phyloP scores from a whole-genome alignment of 2,888 invertebrate species.

The Epirrhoe alternata region DNA sequence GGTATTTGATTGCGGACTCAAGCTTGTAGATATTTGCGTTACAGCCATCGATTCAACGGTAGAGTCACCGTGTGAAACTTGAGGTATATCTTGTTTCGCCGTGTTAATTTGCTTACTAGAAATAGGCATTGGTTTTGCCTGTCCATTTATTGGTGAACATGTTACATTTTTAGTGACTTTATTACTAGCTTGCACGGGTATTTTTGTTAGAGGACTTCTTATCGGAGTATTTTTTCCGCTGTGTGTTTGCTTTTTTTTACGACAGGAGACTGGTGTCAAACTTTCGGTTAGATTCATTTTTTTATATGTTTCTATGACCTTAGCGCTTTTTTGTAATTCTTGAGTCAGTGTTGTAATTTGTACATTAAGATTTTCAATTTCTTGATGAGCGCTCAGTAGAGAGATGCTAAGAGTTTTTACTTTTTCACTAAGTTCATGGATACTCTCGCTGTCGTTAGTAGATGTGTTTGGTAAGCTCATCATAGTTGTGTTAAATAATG shows the following conservation, averaged over 20 bases:
- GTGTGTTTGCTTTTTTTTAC: background rate
- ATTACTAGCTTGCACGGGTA: background rate
- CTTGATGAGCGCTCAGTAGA: background rate
- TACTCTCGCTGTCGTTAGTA: background rate
- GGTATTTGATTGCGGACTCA: too few relatives aligned
- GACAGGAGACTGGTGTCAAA: background rate
- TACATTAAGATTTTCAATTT: background rate
- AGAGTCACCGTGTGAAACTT: too few relatives aligned
- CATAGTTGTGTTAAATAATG: background rate
- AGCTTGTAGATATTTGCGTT: too few relatives aligned
- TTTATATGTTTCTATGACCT: background rate
- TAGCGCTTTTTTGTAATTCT: background rate
- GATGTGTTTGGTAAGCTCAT: background rate
- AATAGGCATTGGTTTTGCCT: too few relatives aligned
- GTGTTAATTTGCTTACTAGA: too few relatives aligned
- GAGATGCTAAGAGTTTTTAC: background rate
- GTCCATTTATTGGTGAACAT: background rate
- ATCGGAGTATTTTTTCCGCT: background rate
- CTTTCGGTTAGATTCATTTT: background rate
- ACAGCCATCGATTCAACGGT: too few relatives aligned
- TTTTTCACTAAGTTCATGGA: background rate
- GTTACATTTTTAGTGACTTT: background rate
- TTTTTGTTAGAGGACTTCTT: background rate
- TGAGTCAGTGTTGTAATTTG: background rate
- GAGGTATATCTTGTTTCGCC: too few relatives aligned